Base-by-base conservation (phyloP, 1,140 invertebrate species). In the Teleogryllus occipitalis region DNA sequence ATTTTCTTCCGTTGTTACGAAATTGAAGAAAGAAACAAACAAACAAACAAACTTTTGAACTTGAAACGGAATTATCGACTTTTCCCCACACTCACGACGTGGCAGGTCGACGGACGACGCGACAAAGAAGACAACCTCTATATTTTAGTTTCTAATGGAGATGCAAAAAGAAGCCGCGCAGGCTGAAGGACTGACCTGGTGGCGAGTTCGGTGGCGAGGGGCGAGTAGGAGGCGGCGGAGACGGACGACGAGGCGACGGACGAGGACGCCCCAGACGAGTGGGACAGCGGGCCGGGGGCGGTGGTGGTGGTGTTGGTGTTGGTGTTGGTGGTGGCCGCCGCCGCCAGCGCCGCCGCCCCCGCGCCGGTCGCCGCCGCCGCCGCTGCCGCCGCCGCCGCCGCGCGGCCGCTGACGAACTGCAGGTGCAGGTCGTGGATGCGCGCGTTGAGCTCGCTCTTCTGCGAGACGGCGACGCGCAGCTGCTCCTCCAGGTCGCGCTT, bases 401-500 rank as follows among this genome's bases (percentile, higher is more conserved):
- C 21, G 15, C 48, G 47, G 7, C 84, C 85, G 48, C 84, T 83
- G 65, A 87, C 85, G 81, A 87, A 87, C 80, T 87, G 85, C 76
- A 84, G 81, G 81, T 87, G 86, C 21, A 88, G 81, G 79, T 86
- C 86, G 82, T 87, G 86, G 39, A 87, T 86, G 39, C 86, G 83
- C 47, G 83, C 84, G 82, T 87, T 87, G 15, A 88, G 84, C 83
- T 89, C 87, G 54, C 87, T 83, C 80, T 88, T 88, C 80, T 89
- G 87, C 39, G 85, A 86, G 81, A 90, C 85, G 12, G 89, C 89
- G 47, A 87, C 85, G 47, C 87, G 87, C n/a, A 93, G 84, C 80
- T 90, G 88, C 81, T 91, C 90, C 82, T 93, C 91, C 72, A 93
- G 84, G 78, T 90, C 90, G 47, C 87, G 87, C 83, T 91, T 91